These are phyloP conservation scores for Microchirus variegatus DNA, from an alignment of 2,797 vertebrate genomes.

Conservation along the genomic window DNA sequence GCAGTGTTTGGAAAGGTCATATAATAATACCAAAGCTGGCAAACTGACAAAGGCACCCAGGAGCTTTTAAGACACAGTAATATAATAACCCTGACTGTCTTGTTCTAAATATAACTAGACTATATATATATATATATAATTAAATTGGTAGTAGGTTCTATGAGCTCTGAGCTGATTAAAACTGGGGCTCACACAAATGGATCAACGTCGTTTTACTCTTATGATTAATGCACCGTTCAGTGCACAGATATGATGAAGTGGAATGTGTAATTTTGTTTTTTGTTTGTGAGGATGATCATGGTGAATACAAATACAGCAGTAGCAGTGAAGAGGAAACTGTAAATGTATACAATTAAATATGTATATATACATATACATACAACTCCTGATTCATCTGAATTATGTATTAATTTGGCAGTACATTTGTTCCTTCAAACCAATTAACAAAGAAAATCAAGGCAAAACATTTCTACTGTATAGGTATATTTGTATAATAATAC, in stretches of 20 bases:
- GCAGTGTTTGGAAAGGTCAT: constrained; percentile 6
- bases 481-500: too few species aligned
- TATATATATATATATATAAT: constrained; percentile 20
- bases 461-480: too few species aligned
- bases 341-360: too few species aligned
- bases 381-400: too few species aligned
- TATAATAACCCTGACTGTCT: constrained; percentile 48
- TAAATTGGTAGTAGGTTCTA: constrained; percentile 43
- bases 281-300: too few species aligned
- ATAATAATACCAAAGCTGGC: constrained; percentile 43
- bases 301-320: not conserved
- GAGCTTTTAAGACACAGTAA: constrained; percentile 51
- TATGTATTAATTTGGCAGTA: too few species aligned
- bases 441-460: too few species aligned
- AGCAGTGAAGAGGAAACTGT: not conserved
- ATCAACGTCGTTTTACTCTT: not conserved
- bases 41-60: constrained; percentile 31
- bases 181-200: not conserved
- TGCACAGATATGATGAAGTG: too few species aligned
- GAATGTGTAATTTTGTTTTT: too few species aligned
- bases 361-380: too few species aligned
- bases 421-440: too few species aligned
- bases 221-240: not conserved
- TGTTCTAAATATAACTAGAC: constrained; percentile 65
- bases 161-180: constrained; percentile 18